Base-by-base conservation (phyloP, 2,797 vertebrate genomes). In the Brachyalestes nurse region DNA sequence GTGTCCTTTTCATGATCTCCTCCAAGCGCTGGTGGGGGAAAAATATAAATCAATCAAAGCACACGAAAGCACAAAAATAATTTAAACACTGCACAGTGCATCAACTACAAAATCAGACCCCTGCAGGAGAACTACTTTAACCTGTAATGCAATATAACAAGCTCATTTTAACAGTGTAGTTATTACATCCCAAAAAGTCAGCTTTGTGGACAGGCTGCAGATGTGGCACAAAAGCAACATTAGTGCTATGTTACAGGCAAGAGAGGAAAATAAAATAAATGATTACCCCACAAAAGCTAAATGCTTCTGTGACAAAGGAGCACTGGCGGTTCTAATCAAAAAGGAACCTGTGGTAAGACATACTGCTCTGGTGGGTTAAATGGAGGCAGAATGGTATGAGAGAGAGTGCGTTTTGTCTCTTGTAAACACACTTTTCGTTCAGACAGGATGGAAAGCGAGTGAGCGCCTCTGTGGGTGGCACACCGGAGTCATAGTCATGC, bases 1-100 rank as follows among this genome's bases (percentile, higher is more conserved):
- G 96, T 0, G 98, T 99, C 88, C 98, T 95, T 93, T 98, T 99
- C 98, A 99, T 99, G 86, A 99, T 99, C 91, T 99, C 96, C 23
- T 99, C 97, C 88, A 99, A 93, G 75, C 97, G 97, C 98, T 99
- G 92, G 61, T 49, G 72, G 80, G n/a, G 71, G 51, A 69, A 67
- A 14, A 72, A 78, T 72, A n/a, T 79, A 8, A 0, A 71, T 77
- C 80, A 57, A 74, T 1, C 12, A 6, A 77, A 65, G 21, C 6
- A 72, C 57, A 80, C 28, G 72, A 51, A 14, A 34, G 60, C 62
- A 21, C 4, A 40, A 14, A 66, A 25, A 28, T 13, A 13, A 38
- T 6, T n/a, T 25, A 23, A 42, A 10, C 21, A 72, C 19, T 21
- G 74, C 19, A 71, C 21, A 80, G 74, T 45, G 69, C 80, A 84